These are phyloP conservation scores for Irena cyanogastra DNA, from an alignment of 2,113 vertebrate genomes.

Conservation along the genomic window DNA sequence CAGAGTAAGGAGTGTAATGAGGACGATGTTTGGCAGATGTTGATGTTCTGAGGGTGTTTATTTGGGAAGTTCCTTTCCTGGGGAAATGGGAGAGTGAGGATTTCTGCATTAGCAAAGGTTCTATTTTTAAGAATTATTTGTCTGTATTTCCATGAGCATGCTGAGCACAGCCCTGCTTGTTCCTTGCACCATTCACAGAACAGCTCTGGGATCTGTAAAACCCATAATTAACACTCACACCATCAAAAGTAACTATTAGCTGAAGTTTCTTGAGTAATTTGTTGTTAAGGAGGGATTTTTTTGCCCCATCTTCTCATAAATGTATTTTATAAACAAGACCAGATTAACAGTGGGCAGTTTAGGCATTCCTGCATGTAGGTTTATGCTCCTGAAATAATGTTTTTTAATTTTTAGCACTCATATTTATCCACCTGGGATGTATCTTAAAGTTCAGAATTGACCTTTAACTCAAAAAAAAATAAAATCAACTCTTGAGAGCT, in stretches of 20 bases:
- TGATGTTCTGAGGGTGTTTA: not conserved
- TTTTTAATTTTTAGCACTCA: not conserved
- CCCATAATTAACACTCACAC: not conserved
- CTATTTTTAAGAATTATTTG: accelerated
- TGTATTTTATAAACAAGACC: not conserved
- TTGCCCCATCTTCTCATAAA: not conserved
- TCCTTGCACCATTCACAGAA: not conserved
- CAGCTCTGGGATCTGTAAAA: not conserved
- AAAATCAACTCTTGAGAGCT: not conserved
- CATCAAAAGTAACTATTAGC: not conserved
- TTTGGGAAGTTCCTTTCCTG: not conserved
- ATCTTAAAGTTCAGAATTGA: not conserved
- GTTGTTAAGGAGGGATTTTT: accelerated
- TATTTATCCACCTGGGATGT: not conserved
- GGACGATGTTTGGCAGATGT: not conserved
- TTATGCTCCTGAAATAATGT: accelerated
- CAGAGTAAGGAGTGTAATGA: not conserved
- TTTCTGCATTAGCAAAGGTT: not conserved
- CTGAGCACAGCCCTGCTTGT: not conserved
- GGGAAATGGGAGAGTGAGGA: accelerated
- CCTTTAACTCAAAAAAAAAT: not conserved
- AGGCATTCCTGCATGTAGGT: not conserved
- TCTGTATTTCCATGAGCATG: accelerated
- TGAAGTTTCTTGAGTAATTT: not conserved
- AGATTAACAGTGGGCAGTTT: not conserved